Base-by-base conservation (phyloP, 2,888 invertebrate species). In the Athripsodes cinereus region DNA sequence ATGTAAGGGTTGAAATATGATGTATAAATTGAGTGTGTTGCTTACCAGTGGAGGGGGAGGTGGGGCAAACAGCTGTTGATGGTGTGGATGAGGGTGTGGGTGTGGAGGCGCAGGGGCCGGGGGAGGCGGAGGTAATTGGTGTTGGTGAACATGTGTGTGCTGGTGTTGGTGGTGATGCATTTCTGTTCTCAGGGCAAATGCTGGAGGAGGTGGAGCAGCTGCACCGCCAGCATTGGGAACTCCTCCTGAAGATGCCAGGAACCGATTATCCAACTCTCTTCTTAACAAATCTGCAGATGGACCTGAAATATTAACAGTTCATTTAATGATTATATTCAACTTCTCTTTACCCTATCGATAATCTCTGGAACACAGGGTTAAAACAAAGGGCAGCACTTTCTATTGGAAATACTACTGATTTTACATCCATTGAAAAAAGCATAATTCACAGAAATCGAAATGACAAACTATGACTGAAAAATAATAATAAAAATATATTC, bases 131-230 rank as follows among this genome's bases (percentile, higher is more conserved):
- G 86, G 81, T 58, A 88, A 82, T 65, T 89, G 88, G 72, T 91
- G 90, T 70, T 92, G 92, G 78, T 92, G 93, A 68, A 93, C 88
- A 74, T 92, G 91, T 55, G 91, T 91, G 73, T 92, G 93, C 71
- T 93, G 92, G 76, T 93, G 93, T 74, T 92, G 92, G 79, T 93
- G 93, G 78, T 92, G 92, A 74, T 92, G 93, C 84, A 92, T 87
- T 78, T 92, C 93, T 53, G 91, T 92, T 68, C 90, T 83, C 69
- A 88, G 80, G 66, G 76, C 80, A 67, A 85, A 86, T 53, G 86
- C 81, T 18, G 78, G 70, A 40, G 67, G 61, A 59, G 70, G 62
- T 68, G 74, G 53, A 70, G 73, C 63, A 71, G 74, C 59, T 72
- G 75, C 62, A 69, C 74, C 59, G 71, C 61, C 82, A 40, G 69